Percentiles rank a stretch among this genome's conserved stretches.
Conservation (phyloP, 2,113 vertebrate genomes). For the Anarrhichthys ocellatus region DNA sequence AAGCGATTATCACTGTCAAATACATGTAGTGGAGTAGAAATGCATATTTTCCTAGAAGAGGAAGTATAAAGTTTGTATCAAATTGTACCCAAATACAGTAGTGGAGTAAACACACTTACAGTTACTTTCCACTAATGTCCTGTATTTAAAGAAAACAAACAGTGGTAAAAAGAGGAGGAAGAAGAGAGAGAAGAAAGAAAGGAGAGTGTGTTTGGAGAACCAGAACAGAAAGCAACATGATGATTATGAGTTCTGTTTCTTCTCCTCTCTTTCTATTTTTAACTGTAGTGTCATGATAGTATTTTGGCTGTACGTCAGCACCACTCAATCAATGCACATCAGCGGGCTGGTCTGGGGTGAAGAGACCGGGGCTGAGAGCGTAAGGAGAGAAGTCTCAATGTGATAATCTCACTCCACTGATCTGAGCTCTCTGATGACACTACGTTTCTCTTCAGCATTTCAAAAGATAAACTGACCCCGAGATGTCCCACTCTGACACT, state of each 20-base stretch:
- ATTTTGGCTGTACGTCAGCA: conserved; percentile 44
- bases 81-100: background rate
- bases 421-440: conserved; percentile 44
- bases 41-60: background rate
- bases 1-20: background rate
- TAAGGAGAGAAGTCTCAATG: conserved; percentile 65
- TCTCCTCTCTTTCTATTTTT: conserved; percentile 15
- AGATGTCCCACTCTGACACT: conserved; percentile 46
- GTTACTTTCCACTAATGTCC: background rate
- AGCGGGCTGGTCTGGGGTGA: conserved; percentile 15
- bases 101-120: background rate
- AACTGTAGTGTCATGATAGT: conserved; percentile 2
- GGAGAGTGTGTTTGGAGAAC: background rate
- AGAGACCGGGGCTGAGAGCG: conserved; percentile 19
- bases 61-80: background rate
- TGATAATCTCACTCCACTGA: conserved; percentile 54
- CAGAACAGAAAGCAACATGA: conserved; percentile 13
- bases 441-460: conserved; percentile 48
- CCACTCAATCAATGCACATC: conserved; percentile 52
- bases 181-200: background rate
- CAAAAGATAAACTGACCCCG: conserved; percentile 54
- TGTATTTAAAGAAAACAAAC: background rate
- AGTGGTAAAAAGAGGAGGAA: background rate
- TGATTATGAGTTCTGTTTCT: background rate
- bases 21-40: background rate